Base-by-base conservation (phyloP, 2,113 vertebrate species). In the Atlantisia rogersi region DNA sequence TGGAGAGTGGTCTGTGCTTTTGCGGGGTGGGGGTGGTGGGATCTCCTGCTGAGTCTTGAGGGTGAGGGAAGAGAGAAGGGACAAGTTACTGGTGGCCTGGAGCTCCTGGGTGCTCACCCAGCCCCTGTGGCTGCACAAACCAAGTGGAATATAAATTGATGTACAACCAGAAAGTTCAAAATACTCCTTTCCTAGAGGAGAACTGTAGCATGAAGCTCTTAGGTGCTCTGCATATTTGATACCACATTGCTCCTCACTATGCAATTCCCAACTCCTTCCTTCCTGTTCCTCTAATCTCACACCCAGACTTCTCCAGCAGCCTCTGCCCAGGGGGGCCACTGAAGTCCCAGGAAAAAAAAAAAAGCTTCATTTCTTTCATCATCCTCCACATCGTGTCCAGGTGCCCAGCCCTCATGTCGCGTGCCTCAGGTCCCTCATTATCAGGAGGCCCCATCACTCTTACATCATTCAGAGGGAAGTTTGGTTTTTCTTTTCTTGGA, bases 171-270 rank as follows among this genome's bases (percentile, higher is more conserved):
- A 88, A 89, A 91, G 88, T 86, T 94, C 73, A 76, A 83, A 96
- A 58, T 58, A 8, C 12, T 96, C 82, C 87, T 83, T 81, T 85
- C 83, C 62, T 92, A 31, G 74, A 93, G 64, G 81, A 84, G 76
- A 92, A 92, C 86, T 95, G 86, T 95, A 86, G 82, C 88, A 74
- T 93, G 82, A 63, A 86, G 85, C 84, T 94, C 40, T 79, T 85
- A 67, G 96, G 97, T 88, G 89, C 97, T 97, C 86, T 53, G 69
- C 68, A 14, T 88, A 86, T 86, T 86, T 73, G 88, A 92, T 94
- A 86, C 84, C 70, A 59, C 65, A 52, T 75, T 87, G 91, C 96
- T 97, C 96, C 95, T 97, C 97, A 97, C 98, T 98, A 98, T 98
- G 98, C 98, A 98, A 98, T 97, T 92, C 92, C 91, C 67, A 46